Conservation (phyloP, 37 sponge, comb jelly and placozoan species). For the Hexactinellida sp. region DNA sequence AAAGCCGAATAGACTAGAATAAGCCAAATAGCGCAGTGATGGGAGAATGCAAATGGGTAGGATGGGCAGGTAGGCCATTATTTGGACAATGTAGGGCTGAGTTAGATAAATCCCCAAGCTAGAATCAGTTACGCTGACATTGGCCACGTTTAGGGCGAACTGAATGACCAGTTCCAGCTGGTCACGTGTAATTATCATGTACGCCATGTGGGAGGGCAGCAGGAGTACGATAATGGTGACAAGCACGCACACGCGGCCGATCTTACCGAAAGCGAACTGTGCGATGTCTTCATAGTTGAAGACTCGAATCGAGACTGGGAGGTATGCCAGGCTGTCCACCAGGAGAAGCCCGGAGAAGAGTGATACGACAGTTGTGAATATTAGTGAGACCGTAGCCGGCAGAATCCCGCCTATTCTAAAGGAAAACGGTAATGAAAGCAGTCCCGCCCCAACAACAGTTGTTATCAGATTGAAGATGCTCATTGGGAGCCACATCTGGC, state of each 20-base stretch:
- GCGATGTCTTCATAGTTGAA: constrained; percentile 14
- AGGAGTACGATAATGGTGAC: constrained; percentile 40
- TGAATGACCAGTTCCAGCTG: constrained; percentile 31
- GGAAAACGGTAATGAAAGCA: constrained; percentile 56
- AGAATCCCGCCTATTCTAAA: constrained; percentile 48
- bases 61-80: constrained; percentile 53
- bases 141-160: neutral
- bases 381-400: constrained; percentile 27
- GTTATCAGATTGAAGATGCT: constrained; percentile 46
- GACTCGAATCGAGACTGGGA: neutral
- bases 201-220: constrained; percentile 49
- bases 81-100: constrained; percentile 18
- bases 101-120: neutral
- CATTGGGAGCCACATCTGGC: neutral
- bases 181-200: constrained; percentile 69
- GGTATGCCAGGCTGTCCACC: constrained; percentile 17
- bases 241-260: neutral
- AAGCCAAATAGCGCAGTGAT: constrained; percentile 38
- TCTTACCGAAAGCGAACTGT: neutral
- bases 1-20: constrained; percentile 44
- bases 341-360: neutral
- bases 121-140: neutral
- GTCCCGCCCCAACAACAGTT: constrained; percentile 64
- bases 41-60: constrained; percentile 49
- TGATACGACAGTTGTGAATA: constrained; percentile 34